Base-by-base conservation (phyloP, 2,113 vertebrate genomes). In the Lepus europaeus region DNA sequence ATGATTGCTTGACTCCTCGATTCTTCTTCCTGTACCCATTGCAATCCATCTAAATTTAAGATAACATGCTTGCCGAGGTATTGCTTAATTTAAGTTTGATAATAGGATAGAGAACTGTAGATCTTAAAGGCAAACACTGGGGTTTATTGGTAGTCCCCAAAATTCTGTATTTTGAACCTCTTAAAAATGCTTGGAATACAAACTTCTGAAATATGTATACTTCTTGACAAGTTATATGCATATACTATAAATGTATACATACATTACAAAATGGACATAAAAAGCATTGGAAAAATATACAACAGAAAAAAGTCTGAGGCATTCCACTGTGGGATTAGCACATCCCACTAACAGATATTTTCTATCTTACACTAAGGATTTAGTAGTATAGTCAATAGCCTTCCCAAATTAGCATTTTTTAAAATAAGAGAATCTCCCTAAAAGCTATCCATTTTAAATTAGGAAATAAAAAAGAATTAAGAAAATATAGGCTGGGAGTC, bases 261-360 rank as follows among this genome's bases (percentile, higher is more conserved):
- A 59, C 4, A 39, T 69, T 86, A 68, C 9, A 74, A 80, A 93
- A 89, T 33, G 39, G 61, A 51, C 23, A 72, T 25, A 82, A 74
- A 77, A 87, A 45, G 61, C 87, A 31, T 66, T 76, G 77, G 56
- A 72, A n/a, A 92, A 73, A 33, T 51, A 80, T 69, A 59, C 33
- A 66, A 95, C 45, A 83, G 89, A 45, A 64, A 83, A 87, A 51
- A 69, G 45, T 73, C 53, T 53, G 88, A 83, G 78, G n/a, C 5
- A 39, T 74, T 68, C 23, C 10, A 61, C 17, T 33, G n/a, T 53
- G 23, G n/a, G 61, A 13, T 70, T n/a, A 66, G 19, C 10, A 61
- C 14, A 78, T 27, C 20, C 31, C 17, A 59, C 53, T 66, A 33
- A 49, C 19, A 59, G 33, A 7, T 89, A 12, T 85, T 90, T 86